These are phyloP conservation scores for Hydractinia symbiolongicarpus DNA, from an alignment of 30 jellyfish, hydroid and myxozoan species.

Conservation along the genomic window DNA sequence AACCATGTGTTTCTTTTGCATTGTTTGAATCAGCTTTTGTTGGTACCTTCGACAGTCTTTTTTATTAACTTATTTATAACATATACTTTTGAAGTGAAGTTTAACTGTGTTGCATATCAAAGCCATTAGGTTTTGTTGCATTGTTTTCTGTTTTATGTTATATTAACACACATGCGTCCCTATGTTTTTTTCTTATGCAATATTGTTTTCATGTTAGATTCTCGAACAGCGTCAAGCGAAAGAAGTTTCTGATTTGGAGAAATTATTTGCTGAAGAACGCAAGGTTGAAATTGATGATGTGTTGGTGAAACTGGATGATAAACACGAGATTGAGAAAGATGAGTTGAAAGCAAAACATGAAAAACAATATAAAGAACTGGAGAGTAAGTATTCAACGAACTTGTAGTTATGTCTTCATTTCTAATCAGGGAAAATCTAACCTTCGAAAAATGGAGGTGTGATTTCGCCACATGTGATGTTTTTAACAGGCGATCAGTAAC, in stretches of 20 bases:
- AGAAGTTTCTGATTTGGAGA: slow-evolving; percentile 64
- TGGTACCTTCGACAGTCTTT: neutral
- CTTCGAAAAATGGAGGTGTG: no score
- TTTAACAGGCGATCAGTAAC: no score
- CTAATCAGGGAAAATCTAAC: no score
- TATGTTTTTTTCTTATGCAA: no score
- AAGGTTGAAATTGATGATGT: slow-evolving; percentile 78
- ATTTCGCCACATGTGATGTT: no score
- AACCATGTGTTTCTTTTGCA: neutral
- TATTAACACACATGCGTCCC: no score
- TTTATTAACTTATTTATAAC: neutral
- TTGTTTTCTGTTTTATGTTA: no score
- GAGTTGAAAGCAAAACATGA: slow-evolving; percentile 71
- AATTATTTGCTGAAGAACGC: slow-evolving; percentile 58
- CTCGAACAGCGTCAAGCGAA: slow-evolving; percentile 81
- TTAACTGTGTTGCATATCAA: no score
- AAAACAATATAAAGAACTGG: slow-evolving; percentile 56
- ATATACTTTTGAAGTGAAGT: no score
- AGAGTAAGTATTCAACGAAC: slow-evolving; percentile 30
- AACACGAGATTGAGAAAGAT: slow-evolving; percentile 60
- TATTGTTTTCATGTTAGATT: slow-evolving; percentile 40
- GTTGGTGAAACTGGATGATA: slow-evolving; percentile 62
- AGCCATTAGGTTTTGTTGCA: no score
- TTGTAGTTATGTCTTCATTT: no score
- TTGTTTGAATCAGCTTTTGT: neutral